phyloP scores from a whole-genome alignment of 2,888 invertebrate species.

The Andrena trimmerana region DNA sequence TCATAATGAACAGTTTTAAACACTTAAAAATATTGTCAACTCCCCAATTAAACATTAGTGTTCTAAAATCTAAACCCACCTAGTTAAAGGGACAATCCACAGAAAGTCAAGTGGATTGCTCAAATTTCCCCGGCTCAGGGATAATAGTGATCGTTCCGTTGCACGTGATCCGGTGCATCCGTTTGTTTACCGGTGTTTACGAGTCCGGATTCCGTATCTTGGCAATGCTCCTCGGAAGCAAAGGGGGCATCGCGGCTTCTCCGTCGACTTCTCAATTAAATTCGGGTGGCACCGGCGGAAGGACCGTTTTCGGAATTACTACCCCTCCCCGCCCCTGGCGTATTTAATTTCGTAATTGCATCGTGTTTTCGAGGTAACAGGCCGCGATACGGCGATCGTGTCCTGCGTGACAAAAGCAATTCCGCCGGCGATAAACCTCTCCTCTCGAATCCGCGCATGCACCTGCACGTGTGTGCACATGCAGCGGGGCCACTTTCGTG shows the following conservation, averaged over 20 bases:
- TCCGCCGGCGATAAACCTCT: constrained; percentile 66
- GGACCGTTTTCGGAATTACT: constrained; percentile 30
- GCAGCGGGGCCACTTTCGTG: constrained; percentile 5
- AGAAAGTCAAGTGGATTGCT: constrained; percentile 24
- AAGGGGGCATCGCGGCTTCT: constrained; percentile 15
- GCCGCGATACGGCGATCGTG: constrained; percentile 39
- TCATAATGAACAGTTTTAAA: too few species aligned
- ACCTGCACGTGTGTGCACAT: constrained; percentile 23
- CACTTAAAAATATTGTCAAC: too few species aligned
- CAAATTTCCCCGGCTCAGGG: constrained; percentile 7
- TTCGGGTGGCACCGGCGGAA: background rate
- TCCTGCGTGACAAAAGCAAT: constrained; percentile 75
- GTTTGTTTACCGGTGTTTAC: constrained; percentile 28
- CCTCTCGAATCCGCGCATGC: constrained; percentile 15
- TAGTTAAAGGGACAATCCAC: too few species aligned
- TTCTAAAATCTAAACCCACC: too few species aligned
- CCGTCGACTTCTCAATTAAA: constrained; percentile 40
- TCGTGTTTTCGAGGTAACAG: constrained; percentile 64
- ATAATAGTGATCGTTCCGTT: constrained; percentile 29
- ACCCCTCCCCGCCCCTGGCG: background rate
- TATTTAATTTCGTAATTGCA: constrained; percentile 73
- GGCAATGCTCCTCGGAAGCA: constrained; percentile 12
- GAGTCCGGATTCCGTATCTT: constrained; percentile 3
- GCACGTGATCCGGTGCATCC: constrained; percentile 19
- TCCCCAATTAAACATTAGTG: too few species aligned